Base-by-base conservation (phyloP, 1,140 invertebrate genomes). In the Atta colombica region DNA sequence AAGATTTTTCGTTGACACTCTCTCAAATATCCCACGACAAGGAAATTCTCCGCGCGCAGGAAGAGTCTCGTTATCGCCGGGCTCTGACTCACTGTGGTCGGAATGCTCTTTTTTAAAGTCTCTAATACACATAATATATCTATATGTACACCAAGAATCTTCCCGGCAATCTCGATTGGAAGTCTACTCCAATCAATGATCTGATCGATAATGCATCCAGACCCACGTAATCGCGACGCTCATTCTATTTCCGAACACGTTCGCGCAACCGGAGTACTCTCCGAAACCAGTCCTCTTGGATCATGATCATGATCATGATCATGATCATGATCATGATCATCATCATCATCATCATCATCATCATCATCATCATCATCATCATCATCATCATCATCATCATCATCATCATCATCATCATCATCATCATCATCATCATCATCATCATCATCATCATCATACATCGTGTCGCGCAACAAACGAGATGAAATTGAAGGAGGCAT, bases 41-140 rank as follows among this genome's bases (percentile, higher is more conserved):
- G 77, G 85, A 90, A 90, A 87, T 61, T 85, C 3, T 10, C 28
- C 60, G 25, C 25, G 28, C 81, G 81, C 89, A 90, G 89, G 88
- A 90, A 90, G 87, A 86, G 68, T 78, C 84, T 90, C 77, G 75
- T 91, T 90, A 88, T 77, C 87, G 82, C n/a, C 77, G 45, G 39
- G n/a, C n/a, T 69, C 78, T 84, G 88, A 88, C 86, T 90, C 88
- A 63, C 14, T n/a, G 66, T 45, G 35, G 4, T 21, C 14, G 25
- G 74, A 60, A 58, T 16, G 35, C 58, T 58, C 53, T 31, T 72
- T 49, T 25, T 55, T 39, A 5, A 60, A 72, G 31, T 10, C 39
- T 3, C 3, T 12, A 5, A 35, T 63, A 51, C 39, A 16, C 28
- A 14, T 51, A 21, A 21, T 8, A 14, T 51, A 8, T 55, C 18